Conservation (phyloP, 2,797 vertebrate genomes). For the Acrossocheilus fasciatus region DNA sequence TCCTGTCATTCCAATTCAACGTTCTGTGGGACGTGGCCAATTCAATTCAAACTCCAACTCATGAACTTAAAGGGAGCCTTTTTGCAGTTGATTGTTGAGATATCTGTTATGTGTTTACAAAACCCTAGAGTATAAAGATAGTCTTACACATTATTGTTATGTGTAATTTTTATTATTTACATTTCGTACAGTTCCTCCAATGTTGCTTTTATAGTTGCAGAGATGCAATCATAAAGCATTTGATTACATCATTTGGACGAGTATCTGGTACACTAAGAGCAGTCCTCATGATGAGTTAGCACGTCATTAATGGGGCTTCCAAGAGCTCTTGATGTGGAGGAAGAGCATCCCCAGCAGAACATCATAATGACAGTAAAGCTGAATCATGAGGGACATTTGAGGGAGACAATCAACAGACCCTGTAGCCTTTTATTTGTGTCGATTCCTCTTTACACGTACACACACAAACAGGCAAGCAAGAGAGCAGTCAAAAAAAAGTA, state of each 20-base stretch:
- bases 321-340: constrained; percentile 2
- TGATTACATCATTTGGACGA: not conserved
- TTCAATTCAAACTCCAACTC: not conserved
- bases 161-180: not conserved
- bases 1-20: not conserved
- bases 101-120: not conserved
- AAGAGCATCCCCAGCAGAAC: constrained; percentile 19
- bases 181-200: not conserved
- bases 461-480: not conserved
- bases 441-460: constrained; percentile 15
- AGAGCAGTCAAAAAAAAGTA: constrained; percentile 9
- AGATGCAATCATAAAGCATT: not conserved
- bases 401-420: constrained; percentile 17
- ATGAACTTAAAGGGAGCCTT: not conserved
- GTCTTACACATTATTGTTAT: not conserved
- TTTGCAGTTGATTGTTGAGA: not conserved
- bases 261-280: not conserved
- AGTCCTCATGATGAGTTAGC: not conserved
- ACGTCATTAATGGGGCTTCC: not conserved
- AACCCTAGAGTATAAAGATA: not conserved
- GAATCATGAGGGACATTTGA: constrained; percentile 2
- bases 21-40: not conserved
- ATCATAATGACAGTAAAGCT: constrained; percentile 15
- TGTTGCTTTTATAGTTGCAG: not conserved
- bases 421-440: not conserved